Conservation (phyloP, 2,888 invertebrate genomes). For the Melieria omissa region DNA sequence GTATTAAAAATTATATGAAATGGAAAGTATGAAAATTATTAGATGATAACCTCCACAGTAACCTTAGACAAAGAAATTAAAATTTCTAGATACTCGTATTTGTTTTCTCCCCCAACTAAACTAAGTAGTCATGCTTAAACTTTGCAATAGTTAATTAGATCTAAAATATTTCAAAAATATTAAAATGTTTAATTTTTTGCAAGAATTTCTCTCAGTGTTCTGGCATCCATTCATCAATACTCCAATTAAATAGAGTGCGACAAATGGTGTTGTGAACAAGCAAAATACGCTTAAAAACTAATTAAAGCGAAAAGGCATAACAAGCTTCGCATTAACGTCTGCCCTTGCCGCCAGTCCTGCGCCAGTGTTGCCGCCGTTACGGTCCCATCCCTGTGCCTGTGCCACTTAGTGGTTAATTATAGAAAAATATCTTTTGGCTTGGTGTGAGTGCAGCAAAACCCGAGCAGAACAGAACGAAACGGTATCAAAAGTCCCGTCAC, state of each 20-base stretch:
- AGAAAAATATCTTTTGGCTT: conserved; percentile 46
- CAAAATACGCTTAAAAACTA: conserved; percentile 55
- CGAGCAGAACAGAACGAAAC: conserved; percentile 13
- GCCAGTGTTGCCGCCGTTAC: conserved; percentile 32
- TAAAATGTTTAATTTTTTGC: neutral
- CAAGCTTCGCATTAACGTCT: conserved; percentile 58
- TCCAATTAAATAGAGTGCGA: conserved; percentile 59
- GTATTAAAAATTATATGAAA: too few relatives aligned
- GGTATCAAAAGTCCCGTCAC: conserved; percentile 6
- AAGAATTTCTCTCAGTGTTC: neutral
- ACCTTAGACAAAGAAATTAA: too few relatives aligned
- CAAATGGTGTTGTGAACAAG: conserved; percentile 53
- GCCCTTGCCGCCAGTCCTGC: conserved; percentile 30
- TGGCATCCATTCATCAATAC: conserved; percentile 54
- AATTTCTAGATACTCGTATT: too few relatives aligned
- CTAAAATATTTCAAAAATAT: too few relatives aligned
- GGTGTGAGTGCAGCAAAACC: neutral
- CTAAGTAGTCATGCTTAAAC: too few relatives aligned
- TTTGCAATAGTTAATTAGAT: too few relatives aligned
- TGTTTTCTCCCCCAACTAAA: too few relatives aligned
- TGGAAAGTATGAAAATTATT: too few relatives aligned
- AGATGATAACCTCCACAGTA: too few relatives aligned
- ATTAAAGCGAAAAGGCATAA: conserved; percentile 60
- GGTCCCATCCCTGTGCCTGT: conserved; percentile 51
- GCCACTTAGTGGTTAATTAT: conserved; percentile 63